A percentile compares a stretch with the other conserved stretches of the same genome.
Conservation (phyloP, 2,113 vertebrate genomes). For the Sigmodon hispidus region DNA sequence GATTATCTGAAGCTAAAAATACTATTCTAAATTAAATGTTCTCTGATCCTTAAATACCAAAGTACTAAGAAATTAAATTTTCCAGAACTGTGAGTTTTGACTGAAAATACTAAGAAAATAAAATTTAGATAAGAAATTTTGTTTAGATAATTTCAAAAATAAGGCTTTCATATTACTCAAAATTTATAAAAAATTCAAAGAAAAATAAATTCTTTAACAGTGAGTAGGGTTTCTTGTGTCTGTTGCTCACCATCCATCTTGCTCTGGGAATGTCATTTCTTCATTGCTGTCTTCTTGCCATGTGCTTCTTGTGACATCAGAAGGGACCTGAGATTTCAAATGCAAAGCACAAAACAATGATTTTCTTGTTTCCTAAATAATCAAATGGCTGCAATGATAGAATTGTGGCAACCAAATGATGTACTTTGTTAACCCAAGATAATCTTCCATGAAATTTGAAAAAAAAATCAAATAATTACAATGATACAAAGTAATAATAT, state of each 20-base stretch:
- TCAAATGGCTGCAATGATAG: not conserved
- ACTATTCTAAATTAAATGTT: constrained; percentile 36
- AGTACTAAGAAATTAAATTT: not conserved
- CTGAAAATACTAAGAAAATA: not conserved
- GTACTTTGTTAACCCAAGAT: not conserved
- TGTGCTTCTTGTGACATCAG: not conserved
- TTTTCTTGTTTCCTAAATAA: not conserved
- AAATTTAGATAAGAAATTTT: not conserved
- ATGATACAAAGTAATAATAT: not conserved
- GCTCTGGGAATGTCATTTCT: not conserved
- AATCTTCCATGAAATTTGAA: not conserved
- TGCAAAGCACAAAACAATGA: not conserved
- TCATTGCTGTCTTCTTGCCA: not conserved
- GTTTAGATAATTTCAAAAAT: constrained; percentile 29
- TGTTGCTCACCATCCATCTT: not conserved
- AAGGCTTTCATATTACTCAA: constrained; percentile 1
- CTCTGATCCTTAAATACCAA: not conserved
- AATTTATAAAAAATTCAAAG: constrained; percentile 44
- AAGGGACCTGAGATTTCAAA: not conserved
- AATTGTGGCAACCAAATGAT: not conserved
- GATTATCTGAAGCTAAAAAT: not conserved
- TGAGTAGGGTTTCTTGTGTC: not conserved
- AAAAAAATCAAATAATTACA: not conserved
- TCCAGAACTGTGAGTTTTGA: not conserved
- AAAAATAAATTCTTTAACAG: constrained; percentile 7